Conservation (phyloP, 1,140 invertebrate species). For the Branchinecta lynchi region DNA sequence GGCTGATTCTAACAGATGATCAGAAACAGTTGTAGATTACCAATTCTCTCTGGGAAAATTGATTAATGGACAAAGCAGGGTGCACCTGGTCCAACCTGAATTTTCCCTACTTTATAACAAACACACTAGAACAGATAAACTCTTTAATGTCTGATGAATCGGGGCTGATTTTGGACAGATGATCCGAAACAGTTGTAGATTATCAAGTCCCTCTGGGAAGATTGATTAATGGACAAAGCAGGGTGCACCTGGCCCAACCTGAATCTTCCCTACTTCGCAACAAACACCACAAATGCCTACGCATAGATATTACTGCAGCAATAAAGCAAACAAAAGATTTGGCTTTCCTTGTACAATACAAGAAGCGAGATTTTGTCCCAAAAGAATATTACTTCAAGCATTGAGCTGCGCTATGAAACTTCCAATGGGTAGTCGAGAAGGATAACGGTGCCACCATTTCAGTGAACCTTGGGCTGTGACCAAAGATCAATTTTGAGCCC, state of each 20-base stretch:
- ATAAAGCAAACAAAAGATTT: no score
- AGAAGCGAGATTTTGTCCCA: no score
- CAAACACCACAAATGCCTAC: no score
- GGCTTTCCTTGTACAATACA: no score
- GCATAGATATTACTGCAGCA: no score
- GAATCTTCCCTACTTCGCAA: neutral
- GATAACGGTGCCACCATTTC: no score
- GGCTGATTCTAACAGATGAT: neutral
- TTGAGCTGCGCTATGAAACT: no score
- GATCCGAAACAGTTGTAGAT: neutral
- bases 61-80: neutral
- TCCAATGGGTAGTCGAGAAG: no score
- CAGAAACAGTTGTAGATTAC: constrained; percentile 1
- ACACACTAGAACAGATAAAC: no score
- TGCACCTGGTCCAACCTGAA: neutral
- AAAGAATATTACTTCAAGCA: no score
- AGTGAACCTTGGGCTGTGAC: no score
- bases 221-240: neutral
- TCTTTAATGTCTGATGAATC: neutral
- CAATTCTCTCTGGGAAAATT: neutral
- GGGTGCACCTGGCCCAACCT: neutral
- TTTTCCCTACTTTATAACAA: neutral
- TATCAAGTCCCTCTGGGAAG: neutral
- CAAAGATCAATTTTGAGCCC: no score
- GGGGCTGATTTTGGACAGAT: neutral